Evolutionary conservation across 1,140 invertebrate genomes (phyloP).

Genomic region (Odontomachus brunneus): DNA sequence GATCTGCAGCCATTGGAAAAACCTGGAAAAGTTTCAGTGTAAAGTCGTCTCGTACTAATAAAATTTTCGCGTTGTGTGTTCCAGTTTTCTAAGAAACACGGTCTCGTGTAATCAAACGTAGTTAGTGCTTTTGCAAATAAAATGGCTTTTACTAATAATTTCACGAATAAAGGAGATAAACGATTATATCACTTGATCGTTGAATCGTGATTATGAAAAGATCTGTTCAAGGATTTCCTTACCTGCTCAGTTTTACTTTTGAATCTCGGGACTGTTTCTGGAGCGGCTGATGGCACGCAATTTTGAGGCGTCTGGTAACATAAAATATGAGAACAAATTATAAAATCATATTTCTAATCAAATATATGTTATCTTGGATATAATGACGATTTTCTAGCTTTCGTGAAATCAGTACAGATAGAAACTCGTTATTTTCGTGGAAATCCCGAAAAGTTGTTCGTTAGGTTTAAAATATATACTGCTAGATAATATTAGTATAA

Average conservation of each 20-base stretch:
- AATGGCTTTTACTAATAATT: not conserved
- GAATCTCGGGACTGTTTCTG: slow-evolving; percentile 70
- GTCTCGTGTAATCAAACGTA: not conserved
- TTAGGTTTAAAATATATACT: not conserved
- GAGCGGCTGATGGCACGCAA: slow-evolving; percentile 61
- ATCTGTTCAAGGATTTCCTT: slow-evolving; percentile 1
- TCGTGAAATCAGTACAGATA: not conserved
- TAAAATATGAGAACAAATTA: too few species aligned
- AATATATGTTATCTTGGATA: not conserved
- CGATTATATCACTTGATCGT: not conserved
- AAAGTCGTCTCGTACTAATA: not conserved
- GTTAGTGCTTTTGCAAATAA: not conserved
- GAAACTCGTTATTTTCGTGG: not conserved
- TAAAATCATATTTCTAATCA: not conserved
- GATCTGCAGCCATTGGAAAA: slow-evolving; percentile 74
- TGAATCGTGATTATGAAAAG: slow-evolving; percentile 14
- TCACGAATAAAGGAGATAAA: not conserved
- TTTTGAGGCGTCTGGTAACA: slow-evolving; percentile 60
- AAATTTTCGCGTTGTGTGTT: not conserved
- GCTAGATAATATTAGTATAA: not conserved
- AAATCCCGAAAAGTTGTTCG: not conserved
- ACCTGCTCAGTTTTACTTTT: slow-evolving; percentile 68
- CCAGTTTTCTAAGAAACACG: slow-evolving; percentile 7
- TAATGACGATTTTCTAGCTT: too few species aligned
- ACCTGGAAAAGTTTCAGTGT: slow-evolving; percentile 61